Evolutionary conservation across 2,113 vertebrate species (phyloP), one percentile per base, ranked within the genome.

Genomic region (Bostrychus sinensis): DNA sequence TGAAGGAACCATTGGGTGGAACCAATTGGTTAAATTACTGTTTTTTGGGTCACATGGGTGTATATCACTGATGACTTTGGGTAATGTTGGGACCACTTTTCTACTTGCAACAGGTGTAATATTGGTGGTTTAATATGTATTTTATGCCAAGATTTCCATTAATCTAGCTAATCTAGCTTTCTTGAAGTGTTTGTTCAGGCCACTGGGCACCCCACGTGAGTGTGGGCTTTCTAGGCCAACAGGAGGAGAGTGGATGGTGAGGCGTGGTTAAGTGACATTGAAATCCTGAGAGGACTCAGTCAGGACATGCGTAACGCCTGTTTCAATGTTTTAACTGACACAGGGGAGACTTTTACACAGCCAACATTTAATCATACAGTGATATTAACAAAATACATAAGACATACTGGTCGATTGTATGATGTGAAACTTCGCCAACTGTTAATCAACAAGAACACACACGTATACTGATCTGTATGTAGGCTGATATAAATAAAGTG

Each of bases 201-300:
- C 70, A 80, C 61, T 34, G 62, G 62, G 39, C 63, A 42, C 42
- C 53, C 57, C 26, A 58, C 53, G 19, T 69, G 62, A 79, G 80
- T 70, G 57, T 25, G 57, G 61, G 1, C 51, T 83, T 86, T 87
- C 82, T 87, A 87, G 90, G 85, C 70, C 88, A 86, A 56, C 70
- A 53, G 63, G 82, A 82, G 66, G 59, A 53, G 69, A 75, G 72
- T 65, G 75, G 61, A 78, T 55, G 82, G 77, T 5, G 72, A 80
- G 75, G 71, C 36, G 58, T 67, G 82, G 72, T 75, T 77, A 70
- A 80, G 86, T 88, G 82, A 89, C 87, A 86, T 88, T 90, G 88
- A 85, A 80, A 81, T 79, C 81, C 81, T 78, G 71, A 66, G 78
- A 84, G 81, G 68, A 63, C 54, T 16, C 53, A 72, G 65, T 71